These are phyloP conservation scores for Hydroisotoma schaefferi DNA, from an alignment of 2,888 invertebrate species.

Conservation along the genomic window DNA sequence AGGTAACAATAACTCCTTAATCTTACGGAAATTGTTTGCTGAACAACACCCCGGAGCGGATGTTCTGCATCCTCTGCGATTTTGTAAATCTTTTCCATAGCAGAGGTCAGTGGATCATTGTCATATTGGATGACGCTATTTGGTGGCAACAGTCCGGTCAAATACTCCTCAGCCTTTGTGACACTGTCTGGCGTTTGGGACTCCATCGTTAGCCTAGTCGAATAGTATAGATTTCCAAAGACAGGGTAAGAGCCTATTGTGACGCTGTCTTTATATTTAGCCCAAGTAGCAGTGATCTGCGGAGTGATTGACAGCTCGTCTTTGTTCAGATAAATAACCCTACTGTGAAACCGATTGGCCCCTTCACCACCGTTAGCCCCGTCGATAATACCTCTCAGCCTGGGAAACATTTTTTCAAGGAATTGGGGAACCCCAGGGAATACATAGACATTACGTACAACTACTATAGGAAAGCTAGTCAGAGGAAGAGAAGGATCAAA, in stretches of 20 bases:
- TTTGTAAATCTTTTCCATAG: constrained; percentile 44
- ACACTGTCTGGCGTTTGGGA: constrained; percentile 52
- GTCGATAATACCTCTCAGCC: constrained; percentile 23
- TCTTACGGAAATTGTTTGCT: constrained; percentile 48
- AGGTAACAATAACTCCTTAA: background rate
- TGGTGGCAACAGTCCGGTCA: constrained; percentile 52
- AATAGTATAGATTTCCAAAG: constrained; percentile 55
- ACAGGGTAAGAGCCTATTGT: constrained; percentile 61
- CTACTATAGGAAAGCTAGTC: constrained; percentile 55
- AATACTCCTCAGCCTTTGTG: constrained; percentile 51
- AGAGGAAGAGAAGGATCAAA: constrained; percentile 54
- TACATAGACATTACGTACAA: constrained; percentile 63
- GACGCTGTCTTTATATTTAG: constrained; percentile 54
- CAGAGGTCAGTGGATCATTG: constrained; percentile 51
- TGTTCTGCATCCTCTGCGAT: constrained; percentile 34
- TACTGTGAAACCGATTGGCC: constrained; percentile 49
- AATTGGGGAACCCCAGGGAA: constrained; percentile 68
- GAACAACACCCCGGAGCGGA: constrained; percentile 42
- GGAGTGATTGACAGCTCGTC: constrained; percentile 52
- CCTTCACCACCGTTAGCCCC: constrained; percentile 11
- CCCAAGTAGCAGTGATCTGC: constrained; percentile 54
- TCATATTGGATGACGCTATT: constrained; percentile 56
- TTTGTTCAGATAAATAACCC: constrained; percentile 49
- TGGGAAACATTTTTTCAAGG: constrained; percentile 50
- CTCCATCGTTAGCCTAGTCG: constrained; percentile 58